Percentiles rank a stretch among this genome's conserved stretches.
Evolutionary conservation across 1,140 invertebrate genomes (phyloP).

Genomic region (Macrotrachela quadricornifera): DNA sequence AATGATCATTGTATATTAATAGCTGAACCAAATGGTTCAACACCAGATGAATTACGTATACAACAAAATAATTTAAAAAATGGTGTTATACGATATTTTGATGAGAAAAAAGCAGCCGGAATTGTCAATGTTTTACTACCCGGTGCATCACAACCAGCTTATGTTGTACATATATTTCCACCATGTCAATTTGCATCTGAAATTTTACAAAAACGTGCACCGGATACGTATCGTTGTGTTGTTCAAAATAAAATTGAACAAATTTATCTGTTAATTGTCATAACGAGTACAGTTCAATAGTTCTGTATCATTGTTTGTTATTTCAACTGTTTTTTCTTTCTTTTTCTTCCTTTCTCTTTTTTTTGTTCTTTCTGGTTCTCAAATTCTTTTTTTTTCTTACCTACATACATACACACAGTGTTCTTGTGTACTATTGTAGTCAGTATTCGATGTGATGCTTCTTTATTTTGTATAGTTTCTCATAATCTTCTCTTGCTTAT

Average conservation of each 20-base stretch:
- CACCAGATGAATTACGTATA: too few relatives aligned
- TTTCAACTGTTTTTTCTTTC: too few relatives aligned
- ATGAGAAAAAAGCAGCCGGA: constrained; percentile 74
- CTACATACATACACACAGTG: too few relatives aligned
- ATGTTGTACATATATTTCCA: constrained; percentile 83
- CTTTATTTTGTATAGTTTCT: too few relatives aligned
- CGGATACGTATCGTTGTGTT: neutral
- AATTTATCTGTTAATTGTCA: constrained; percentile 24
- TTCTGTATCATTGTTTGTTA: neutral
- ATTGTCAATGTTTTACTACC: constrained; percentile 67
- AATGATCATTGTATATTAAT: constrained; percentile 77
- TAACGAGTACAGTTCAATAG: constrained; percentile 36
- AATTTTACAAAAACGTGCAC: constrained; percentile 3
- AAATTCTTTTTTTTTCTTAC: too few relatives aligned
- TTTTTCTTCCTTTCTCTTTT: too few relatives aligned
- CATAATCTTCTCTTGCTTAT: too few relatives aligned
- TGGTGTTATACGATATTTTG: constrained; percentile 76
- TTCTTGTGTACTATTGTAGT: too few relatives aligned
- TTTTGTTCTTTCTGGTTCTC: too few relatives aligned
- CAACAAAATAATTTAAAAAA: constrained; percentile 47
- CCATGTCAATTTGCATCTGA: constrained; percentile 61
- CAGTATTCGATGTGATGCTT: too few relatives aligned
- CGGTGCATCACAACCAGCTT: constrained; percentile 51
- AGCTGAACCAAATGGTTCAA: constrained; percentile 62
- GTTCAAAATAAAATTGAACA: too few relatives aligned